Evolutionary conservation across 1,140 invertebrate species (phyloP).

Genomic region (Ectropis grisescens): DNA sequence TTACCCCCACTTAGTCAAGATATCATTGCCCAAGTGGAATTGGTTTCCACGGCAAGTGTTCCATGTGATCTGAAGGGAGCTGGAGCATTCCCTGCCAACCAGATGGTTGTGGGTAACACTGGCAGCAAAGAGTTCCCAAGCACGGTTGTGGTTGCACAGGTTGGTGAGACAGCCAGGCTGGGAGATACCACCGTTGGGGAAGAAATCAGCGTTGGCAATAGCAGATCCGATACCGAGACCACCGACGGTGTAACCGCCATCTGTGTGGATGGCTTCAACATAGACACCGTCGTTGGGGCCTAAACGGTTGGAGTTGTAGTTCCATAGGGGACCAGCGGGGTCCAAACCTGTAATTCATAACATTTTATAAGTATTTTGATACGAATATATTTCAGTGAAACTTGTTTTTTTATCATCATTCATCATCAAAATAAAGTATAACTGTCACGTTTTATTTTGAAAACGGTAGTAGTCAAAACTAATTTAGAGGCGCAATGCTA

Average conservation of each 20-base stretch:
- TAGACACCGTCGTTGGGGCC: constrained; percentile 70
- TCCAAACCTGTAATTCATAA: no score
- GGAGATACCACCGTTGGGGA: constrained; percentile 79
- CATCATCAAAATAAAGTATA: no score
- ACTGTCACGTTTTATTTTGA: no score
- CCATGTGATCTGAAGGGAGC: constrained; percentile 15
- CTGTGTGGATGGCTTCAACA: constrained; percentile 82
- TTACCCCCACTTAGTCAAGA: constrained; percentile 6
- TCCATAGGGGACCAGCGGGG: constrained; percentile 76
- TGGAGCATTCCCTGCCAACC: constrained; percentile 19
- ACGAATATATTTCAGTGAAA: constrained; percentile 18
- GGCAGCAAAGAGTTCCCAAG: constrained; percentile 72
- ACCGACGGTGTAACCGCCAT: constrained; percentile 72
- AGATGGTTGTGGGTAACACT: constrained; percentile 28
- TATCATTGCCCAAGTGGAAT: constrained; percentile 27
- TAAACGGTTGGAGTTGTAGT: constrained; percentile 60
- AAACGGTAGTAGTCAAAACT: no score
- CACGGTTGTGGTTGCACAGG: constrained; percentile 74
- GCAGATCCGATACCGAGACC: constrained; percentile 70
- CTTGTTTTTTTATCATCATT: no score
- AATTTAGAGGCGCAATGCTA: no score
- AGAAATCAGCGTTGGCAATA: constrained; percentile 79
- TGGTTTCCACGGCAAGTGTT: constrained; percentile 22
- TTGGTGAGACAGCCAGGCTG: constrained; percentile 63
- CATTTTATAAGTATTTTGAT: no score